These are phyloP conservation scores for Cavia aperea DNA, from an alignment of 2,113 vertebrate genomes.

Conservation along the genomic window DNA sequence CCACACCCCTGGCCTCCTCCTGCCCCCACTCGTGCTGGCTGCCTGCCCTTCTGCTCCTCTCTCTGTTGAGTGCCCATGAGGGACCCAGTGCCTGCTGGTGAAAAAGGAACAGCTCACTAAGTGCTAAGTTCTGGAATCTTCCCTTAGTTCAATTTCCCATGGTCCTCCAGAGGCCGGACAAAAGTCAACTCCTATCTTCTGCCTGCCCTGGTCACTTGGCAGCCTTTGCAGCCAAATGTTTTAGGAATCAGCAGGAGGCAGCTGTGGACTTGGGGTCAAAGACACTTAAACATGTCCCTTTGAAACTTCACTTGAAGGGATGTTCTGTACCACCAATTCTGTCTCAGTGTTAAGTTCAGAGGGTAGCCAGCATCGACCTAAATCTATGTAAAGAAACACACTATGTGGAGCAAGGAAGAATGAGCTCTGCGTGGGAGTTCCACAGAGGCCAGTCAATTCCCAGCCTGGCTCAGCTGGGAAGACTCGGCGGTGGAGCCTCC, in stretches of 20 bases:
- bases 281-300: conserved; percentile 32
- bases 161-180: neutral
- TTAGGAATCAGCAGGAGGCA: conserved; percentile 47
- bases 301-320: neutral
- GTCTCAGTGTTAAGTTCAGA: neutral
- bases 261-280: conserved; percentile 50
- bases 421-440: rapidly evolving
- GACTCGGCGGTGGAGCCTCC: neutral
- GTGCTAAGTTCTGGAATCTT: neutral
- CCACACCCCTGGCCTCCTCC: neutral
- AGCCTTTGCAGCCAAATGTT: neutral
- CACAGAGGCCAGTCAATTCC: rapidly evolving
- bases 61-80: neutral
- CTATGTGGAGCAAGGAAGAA: neutral
- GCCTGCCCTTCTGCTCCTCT: neutral
- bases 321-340: neutral
- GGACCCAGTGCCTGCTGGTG: neutral
- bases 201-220: conserved; percentile 48
- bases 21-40: neutral
- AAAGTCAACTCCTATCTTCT: neutral
- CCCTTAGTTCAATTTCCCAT: neutral
- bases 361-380: neutral
- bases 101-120: neutral
- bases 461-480: neutral
- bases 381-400: neutral